Base-by-base conservation (phyloP, 2,113 vertebrate species). In the Tetrax tetrax region DNA sequence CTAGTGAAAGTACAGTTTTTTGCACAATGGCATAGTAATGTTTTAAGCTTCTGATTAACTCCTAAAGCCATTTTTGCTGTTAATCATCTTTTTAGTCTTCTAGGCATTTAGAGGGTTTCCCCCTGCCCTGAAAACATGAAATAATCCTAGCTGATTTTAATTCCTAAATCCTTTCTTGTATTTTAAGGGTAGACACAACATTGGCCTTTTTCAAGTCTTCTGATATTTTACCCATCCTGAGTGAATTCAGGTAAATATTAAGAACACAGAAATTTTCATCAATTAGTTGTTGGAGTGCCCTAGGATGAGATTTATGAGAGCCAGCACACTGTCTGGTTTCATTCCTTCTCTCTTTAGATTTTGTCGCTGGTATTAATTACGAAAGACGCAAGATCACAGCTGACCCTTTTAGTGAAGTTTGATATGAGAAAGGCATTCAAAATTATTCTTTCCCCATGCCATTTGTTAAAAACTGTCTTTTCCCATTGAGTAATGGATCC, bases 1-100 rank as follows among this genome's bases (percentile, higher is more conserved):
- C 53, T 61, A 48, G 70, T 68, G 33, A 70, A 83, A 79, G 38
- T 53, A 77, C 15, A 41, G 0, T 16, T 29, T 75, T 82, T 81
- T 90, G 18, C 48, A 53, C 27, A 72, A 15, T 77, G 38, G 4
- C 33, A 31, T 69, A 33, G 18, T 87, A 87, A 71, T 25, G 7
- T 94, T 93, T 93, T 94, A 83, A 92, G 90, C 79, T 85, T 92
- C 48, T 41, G 33, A 65, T 79, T 60, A 92, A 88, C 21, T 90
- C 45, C 57, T 64, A 47, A 45, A 61, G 41, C 16, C 48, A 78
- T 82, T 93, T 91, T 89, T 90, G 48, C 48, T 76, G 19, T 78
- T 91, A 82, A 56, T 84, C 9, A 48, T 93, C 61, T 84, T 91
- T 79, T 51, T 70, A 78, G 54, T 84, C 64, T 91, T 77, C 22